A percentile compares a stretch with the other conserved stretches of the same genome.
phyloP scores from a whole-genome alignment of 2,113 vertebrate genomes.

The Mesoclemmys tuberculata region DNA sequence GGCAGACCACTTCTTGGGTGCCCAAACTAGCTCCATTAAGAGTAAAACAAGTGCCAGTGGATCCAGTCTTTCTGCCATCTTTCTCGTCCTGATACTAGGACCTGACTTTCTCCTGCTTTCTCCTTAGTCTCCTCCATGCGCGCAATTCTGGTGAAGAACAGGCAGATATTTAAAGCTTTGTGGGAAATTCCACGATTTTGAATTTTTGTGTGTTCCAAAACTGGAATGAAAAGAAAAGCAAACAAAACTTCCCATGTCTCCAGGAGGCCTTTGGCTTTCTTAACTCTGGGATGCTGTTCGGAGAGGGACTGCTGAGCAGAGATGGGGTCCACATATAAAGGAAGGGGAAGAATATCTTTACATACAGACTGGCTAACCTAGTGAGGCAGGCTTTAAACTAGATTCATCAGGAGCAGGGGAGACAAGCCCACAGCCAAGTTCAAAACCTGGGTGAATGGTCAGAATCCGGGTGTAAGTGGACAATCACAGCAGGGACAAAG shows the following conservation, averaged over 20 bases:
- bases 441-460: neutral
- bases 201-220: neutral
- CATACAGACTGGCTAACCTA: neutral
- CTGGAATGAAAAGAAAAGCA: neutral
- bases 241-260: neutral
- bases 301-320: neutral
- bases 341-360: neutral
- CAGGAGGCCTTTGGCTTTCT: neutral
- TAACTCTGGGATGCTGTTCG: neutral
- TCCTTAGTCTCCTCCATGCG: neutral
- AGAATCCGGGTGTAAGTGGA: neutral
- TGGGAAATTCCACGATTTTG: neutral
- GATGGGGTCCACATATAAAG: neutral
- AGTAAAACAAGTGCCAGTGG: neutral
- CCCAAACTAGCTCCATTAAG: neutral
- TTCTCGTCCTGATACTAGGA: neutral
- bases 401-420: neutral
- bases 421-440: neutral
- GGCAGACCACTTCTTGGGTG: neutral
- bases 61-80: neutral
- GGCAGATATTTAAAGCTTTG: neutral
- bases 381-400: neutral
- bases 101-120: neutral
- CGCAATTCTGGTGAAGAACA: neutral
- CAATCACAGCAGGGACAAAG: neutral